Base-by-base conservation (phyloP, 2,888 invertebrate genomes). In the Platycnemis pennipes region DNA sequence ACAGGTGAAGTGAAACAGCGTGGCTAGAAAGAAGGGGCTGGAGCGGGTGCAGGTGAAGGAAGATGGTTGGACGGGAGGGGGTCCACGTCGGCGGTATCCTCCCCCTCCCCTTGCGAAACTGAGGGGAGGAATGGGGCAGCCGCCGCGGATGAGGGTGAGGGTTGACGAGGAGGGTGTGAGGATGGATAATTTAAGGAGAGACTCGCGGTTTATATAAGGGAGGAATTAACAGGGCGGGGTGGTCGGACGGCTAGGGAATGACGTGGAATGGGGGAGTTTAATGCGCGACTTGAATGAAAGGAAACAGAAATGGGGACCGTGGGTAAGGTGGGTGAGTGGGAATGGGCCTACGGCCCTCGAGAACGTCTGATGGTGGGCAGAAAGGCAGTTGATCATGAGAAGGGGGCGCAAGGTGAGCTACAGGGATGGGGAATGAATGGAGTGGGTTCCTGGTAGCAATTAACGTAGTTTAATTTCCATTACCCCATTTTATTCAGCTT, bases 1-100 rank as follows among this genome's bases (percentile, higher is more conserved):
- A 37, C 77, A 77, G 77, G 77, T 77, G 77, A 77, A 77, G 77
- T 77, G 77, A 37, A 77, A 77, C 77, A 77, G 77, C 77, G 63
- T 5, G 11, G 49, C 49, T 11, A 19, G 49, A 49, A 49, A 11
- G 49, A 19, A 49, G 49, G 49, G 19, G 49, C 13, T 49, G 49
- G 13, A 16, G 49, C 19, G 49, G 49, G 49, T 19, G 49, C 13
- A 49, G 19, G 1, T 49, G 49, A 16, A 49, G 49, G 49, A 49
- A 49, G 49, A 49, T 49, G 11, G 49, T 49, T 11, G 49, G 19
- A 49, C 11, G 49, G 49, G 49, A 11, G 49, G 49, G 19, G 49
- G 49, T 19, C 49, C 4, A 49, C 11, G n/a, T n/a, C n/a, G n/a
- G n/a, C n/a, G n/a, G n/a, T n/a, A n/a, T n/a, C n/a, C n/a, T n/a